Percentiles rank a stretch among this genome's conserved stretches.
Conservation (phyloP, 2,113 vertebrate genomes). For the Bungarus multicinctus region DNA sequence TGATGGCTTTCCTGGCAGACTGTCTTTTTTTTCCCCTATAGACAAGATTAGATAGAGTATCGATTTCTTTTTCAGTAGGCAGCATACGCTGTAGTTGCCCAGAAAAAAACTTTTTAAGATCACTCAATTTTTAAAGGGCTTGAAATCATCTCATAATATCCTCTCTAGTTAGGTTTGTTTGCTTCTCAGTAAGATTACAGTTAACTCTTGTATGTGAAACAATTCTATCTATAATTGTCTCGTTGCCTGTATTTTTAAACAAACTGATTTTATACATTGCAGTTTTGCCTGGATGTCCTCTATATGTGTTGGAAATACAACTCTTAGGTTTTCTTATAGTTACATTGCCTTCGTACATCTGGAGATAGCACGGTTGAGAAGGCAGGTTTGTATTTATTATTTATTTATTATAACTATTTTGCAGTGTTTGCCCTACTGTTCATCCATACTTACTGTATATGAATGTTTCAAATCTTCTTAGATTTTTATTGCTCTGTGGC, state of each 20-base stretch:
- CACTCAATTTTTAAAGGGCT: background rate
- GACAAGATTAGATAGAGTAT: background rate
- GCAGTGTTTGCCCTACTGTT: background rate
- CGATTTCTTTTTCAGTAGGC: background rate
- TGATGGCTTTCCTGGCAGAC: background rate
- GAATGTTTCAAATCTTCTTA: background rate
- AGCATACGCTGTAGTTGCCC: background rate
- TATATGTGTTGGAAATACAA: background rate
- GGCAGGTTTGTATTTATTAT: background rate
- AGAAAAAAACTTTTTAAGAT: background rate
- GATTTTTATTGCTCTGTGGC: background rate
- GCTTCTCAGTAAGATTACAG: background rate
- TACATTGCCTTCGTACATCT: background rate
- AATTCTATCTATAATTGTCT: background rate
- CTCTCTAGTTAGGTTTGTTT: background rate
- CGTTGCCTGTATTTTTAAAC: background rate
- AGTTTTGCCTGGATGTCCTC: background rate
- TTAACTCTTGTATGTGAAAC: background rate
- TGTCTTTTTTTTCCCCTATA: background rate
- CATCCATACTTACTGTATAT: background rate
- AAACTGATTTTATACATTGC: background rate
- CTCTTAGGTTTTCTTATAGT: background rate
- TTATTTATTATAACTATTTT: background rate
- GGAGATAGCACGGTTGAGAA: background rate
- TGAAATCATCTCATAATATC: background rate